These are phyloP conservation scores for Saimiri boliviensis DNA, from an alignment of 2,113 vertebrate genomes.

Conservation along the genomic window DNA sequence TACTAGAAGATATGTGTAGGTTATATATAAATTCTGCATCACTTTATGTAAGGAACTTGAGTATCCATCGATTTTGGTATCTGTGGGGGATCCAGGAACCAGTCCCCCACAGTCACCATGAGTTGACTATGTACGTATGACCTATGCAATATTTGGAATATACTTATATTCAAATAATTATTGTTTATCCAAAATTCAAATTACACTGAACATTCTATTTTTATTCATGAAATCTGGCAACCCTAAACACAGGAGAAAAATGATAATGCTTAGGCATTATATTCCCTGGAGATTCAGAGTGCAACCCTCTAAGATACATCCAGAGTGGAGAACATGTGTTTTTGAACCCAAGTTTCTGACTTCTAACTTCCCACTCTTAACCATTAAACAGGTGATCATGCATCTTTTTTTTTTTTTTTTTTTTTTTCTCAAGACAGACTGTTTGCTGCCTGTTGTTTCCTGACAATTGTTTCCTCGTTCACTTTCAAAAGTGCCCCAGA, in stretches of 20 bases:
- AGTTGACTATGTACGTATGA: background rate
- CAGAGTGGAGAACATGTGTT: background rate
- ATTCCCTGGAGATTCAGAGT: background rate
- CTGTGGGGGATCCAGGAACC: background rate
- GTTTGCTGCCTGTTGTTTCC: background rate
- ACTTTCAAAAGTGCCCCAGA: background rate
- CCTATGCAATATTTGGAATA: background rate
- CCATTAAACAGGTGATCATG: rapidly evolving
- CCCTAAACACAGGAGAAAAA: background rate
- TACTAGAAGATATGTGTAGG: background rate
- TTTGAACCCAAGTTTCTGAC: background rate
- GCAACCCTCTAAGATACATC: rapidly evolving
- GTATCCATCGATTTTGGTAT: background rate
- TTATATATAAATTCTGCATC: background rate
- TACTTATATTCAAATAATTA: background rate
- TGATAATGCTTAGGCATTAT: background rate
- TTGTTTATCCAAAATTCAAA: background rate
- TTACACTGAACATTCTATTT: background rate
- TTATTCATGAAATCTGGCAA: background rate
- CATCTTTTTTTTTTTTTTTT: background rate
- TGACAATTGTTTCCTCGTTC: background rate
- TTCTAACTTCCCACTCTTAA: too few relatives aligned
- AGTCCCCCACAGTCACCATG: rapidly evolving
- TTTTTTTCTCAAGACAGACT: background rate
- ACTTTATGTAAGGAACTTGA: background rate